Percentiles rank a stretch among this genome's conserved stretches.
phyloP scores from a whole-genome alignment of 2,888 invertebrate species.

The Microlaimidae sp. region DNA sequence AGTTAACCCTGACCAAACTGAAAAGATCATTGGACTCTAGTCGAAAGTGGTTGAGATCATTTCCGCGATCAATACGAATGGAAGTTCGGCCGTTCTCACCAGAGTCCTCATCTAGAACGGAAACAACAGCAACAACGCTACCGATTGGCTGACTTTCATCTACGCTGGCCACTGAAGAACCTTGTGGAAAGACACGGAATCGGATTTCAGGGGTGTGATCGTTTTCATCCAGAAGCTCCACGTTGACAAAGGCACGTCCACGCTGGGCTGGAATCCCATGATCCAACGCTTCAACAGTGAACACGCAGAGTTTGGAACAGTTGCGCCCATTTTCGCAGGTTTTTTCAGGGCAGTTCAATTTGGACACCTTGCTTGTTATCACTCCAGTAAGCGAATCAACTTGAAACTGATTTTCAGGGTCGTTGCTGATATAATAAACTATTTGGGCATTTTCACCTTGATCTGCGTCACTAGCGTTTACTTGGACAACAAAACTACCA shows the following conservation, averaged over 20 bases:
- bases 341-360: slow-evolving; percentile 66
- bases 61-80: slow-evolving; percentile 66
- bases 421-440: slow-evolving; percentile 54
- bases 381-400: slow-evolving; percentile 71
- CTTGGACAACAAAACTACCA: slow-evolving; percentile 65
- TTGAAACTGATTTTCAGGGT: slow-evolving; percentile 47
- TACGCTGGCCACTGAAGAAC: slow-evolving; percentile 1
- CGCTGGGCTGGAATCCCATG: slow-evolving; percentile 59
- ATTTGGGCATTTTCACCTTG: slow-evolving; percentile 65
- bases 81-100: slow-evolving; percentile 74
- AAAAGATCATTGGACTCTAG: slow-evolving; percentile 62
- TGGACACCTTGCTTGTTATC: slow-evolving; percentile 69
- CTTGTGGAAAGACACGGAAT: slow-evolving; percentile 1
- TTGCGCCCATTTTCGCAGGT: slow-evolving; percentile 44
- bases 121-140: slow-evolving; percentile 76
- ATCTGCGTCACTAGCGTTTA: slow-evolving; percentile 69
- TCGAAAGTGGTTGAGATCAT: slow-evolving; percentile 72
- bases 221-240: slow-evolving; percentile 72
- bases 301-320: slow-evolving; percentile 46
- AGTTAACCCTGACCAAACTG: slow-evolving; percentile 69
- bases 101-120: slow-evolving; percentile 74
- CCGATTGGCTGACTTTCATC: slow-evolving; percentile 53
- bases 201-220: slow-evolving; percentile 83
- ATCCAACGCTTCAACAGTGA: slow-evolving; percentile 75
- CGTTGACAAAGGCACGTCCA: slow-evolving; percentile 60